Evolutionary conservation across 2,113 vertebrate genomes (phyloP), one percentile per base, ranked within the genome.

Genomic region (Tragelaphus imberbis): DNA sequence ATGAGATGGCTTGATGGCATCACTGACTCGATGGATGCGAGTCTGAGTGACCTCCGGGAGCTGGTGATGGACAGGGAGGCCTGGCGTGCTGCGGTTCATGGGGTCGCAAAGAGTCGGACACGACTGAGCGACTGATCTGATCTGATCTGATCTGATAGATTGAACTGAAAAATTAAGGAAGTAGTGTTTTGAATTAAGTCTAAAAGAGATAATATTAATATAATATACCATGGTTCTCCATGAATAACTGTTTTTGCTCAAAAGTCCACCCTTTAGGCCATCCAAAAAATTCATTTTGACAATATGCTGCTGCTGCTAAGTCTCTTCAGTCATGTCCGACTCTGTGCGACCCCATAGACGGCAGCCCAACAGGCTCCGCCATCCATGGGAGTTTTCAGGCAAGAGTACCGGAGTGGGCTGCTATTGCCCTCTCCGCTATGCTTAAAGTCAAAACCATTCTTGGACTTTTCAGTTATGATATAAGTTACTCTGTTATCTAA

Each of bases 401-500:
- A 61, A 30, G 59, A 30, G 59, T 30, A 61, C 13, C 13, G 14
- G 28, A 61, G 28, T 61, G 59, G 28, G 28, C 59, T 61, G 59
- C 59, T 28, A 61, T 30, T 61, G 59, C 59, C 28, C 28, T 30
- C 28, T 61, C 59, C 0, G 33, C 49, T 89, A 61, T 93, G 12
- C 21, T 55, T 93, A 36, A 61, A 95, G 36, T 96, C 16, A 95
- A 93, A 79, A 79, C 9, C 21, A 61, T 25, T 7, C 17, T 96
- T 82, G 28, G 33, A 77, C 4, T 95, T 95, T 91, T 86, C 27
- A 89, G 53, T 95, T 49, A 44, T 97, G 90, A 27, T 51, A 2
- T 80, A 88, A 80, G 23, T 65, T 95, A 92, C 36, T 96, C 13
- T 96, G 23, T 88, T 94, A 88, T 92, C 71, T 95, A 90, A 96